Base-by-base conservation (phyloP, 2,888 invertebrate species). In the Drosophila bunnanda region DNA sequence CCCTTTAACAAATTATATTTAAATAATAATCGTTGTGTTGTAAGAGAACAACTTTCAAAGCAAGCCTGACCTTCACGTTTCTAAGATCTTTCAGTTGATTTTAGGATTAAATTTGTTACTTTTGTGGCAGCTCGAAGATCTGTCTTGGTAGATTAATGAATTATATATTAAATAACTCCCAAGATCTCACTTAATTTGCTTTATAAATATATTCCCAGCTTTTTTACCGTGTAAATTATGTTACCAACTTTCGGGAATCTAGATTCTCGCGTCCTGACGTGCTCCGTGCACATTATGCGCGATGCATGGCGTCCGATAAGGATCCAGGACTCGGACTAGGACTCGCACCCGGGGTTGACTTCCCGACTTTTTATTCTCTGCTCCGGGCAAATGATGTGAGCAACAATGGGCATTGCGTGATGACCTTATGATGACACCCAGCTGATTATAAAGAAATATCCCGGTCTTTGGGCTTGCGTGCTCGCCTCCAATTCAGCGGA, bases 371-470 rank as follows among this genome's bases (percentile, higher is more conserved):
- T 8, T 22, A 43, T 43, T 43, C 43, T 22, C 46, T 13, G 68
- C 28, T 41, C 44, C 79, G 15, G 80, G 70, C 60, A 58, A 67
- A 68, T 67, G 57, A 68, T 72, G 65, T 72, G 72, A 72, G 56
- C 68, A 69, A 68, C 69, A 69, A 69, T 69, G 69, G 69, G 69
- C 53, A 17, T 72, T 72, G 72, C 72, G 72, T 79, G 90, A 90
- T 91, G 91, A 90, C 90, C 91, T 91, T 90, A 86, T 79, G 90
- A 90, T 91, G 90, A 90, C 90, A 90, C 84, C 77, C 83, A 83
- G 73, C 78, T 83, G 88, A 86, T 88, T 84, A 88, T 82, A 82
- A 77, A 79, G 80, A 78, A 84, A 87, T 80, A 80, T 81, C 61
- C 58, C 44, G 60, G 53, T 38, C 39, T 28, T 28, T 10, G 20